Evolutionary conservation across 1,140 invertebrate genomes (phyloP), one percentile per base, ranked within the genome.

Genomic region (Paraescarpia echinospica): DNA sequence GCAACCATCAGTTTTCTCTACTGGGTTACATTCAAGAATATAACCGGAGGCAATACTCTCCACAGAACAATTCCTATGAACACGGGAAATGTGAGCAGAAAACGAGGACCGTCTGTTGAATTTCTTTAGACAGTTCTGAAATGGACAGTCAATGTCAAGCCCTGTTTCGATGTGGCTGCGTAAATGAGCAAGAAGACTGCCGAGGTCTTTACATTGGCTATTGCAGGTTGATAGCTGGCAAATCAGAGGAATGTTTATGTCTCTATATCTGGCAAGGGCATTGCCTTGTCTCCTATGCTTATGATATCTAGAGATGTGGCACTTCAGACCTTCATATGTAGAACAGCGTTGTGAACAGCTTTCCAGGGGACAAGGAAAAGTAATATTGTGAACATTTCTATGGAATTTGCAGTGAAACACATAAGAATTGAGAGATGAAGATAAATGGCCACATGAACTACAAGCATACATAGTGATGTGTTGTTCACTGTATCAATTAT

Each of bases 251-350:
- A 41, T 35, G 41, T 41, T 41, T 4, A 34, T 34, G 33, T 33
- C 90, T 35, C 90, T 41, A 5, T 91, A 41, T 41, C 27, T 41
- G 34, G 9, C 34, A 35, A 41, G 9, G 34, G 90, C 34, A 31
- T 91, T 91, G 41, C 34, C 41, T 34, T 22, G 90, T 35, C 41
- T 34, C 27, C 22, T 91, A 91, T 41, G 90, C 41, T 18, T 31
- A 34, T 91, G 90, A 91, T 34, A 34, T 91, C 90, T 91, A 41
- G 34, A 9, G 33, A 91, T 91, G 90, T 91, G 90, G 41, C 90
- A 35, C 33, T 34, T 91, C 34, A 91, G 41, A 35, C 34, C 90
- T 27, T 14, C 90, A 91, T 91, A 91, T 34, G 90, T 91, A 31
- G 90, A 91, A 34, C 27, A 91, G 22, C 33, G 34, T 91, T 33